phyloP scores from a whole-genome alignment of 2,113 vertebrate genomes.

The Prochilodus magdalenae region DNA sequence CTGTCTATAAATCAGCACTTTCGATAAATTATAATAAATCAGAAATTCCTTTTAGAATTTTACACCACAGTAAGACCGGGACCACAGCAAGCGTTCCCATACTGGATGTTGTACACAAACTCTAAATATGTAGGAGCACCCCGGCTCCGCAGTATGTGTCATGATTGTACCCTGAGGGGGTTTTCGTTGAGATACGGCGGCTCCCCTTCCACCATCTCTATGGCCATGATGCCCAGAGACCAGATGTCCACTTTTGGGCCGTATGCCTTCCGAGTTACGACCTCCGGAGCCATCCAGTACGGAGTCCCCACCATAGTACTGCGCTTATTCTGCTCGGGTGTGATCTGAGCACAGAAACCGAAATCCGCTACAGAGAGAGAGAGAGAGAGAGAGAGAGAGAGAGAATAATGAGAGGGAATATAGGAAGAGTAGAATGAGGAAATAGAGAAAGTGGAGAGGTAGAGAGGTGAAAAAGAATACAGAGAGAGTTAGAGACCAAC shows the following conservation, averaged over 20 bases:
- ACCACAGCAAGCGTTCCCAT: no score
- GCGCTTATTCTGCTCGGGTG: conserved; percentile 97
- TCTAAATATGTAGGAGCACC: neutral
- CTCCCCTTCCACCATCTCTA: conserved; percentile 99
- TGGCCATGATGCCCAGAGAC: conserved; percentile 99
- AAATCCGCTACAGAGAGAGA: conserved; percentile 88
- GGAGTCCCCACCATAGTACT: conserved; percentile 99
- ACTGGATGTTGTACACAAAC: no score
- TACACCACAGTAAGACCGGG: no score
- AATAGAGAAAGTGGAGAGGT: conserved; percentile 39
- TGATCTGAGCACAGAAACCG: conserved; percentile 98
- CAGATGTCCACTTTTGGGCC: conserved; percentile 98
- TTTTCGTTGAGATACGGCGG: conserved; percentile 99
- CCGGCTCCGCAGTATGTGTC: no score
- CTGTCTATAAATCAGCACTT: no score
- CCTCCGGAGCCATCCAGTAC: conserved; percentile 99
- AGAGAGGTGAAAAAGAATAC: conserved; percentile 35
- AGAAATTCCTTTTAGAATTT: no score
- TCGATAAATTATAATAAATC: no score
- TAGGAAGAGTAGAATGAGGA: neutral
- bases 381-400: conserved; percentile 36
- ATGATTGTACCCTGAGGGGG: conserved; percentile 90
- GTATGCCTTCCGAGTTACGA: conserved; percentile 96
- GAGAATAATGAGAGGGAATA: conserved; percentile 55
- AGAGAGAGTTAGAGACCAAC: neutral